Evolutionary conservation across 2,113 vertebrate species (phyloP).

Genomic region (Proteles cristata): DNA sequence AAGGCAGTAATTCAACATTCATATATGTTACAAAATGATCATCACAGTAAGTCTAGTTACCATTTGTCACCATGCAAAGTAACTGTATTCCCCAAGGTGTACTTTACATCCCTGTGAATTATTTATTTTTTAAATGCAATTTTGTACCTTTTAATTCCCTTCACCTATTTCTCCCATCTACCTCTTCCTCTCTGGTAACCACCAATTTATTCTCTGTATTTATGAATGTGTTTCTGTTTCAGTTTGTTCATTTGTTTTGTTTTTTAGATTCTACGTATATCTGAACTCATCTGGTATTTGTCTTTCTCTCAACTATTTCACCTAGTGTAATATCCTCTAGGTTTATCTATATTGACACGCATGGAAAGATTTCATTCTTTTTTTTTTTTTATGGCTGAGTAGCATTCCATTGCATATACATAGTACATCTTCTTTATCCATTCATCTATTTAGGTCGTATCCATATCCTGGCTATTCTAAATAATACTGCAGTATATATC

Average conservation of each 20-base stretch:
- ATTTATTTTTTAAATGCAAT: neutral
- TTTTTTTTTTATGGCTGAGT: neutral
- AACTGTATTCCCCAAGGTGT: neutral
- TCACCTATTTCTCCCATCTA: neutral
- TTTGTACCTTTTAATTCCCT: neutral
- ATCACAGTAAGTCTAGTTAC: neutral
- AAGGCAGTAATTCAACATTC: neutral
- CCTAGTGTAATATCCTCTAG: neutral
- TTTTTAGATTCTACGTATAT: neutral
- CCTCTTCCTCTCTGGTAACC: neutral
- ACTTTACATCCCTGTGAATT: neutral
- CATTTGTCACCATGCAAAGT: neutral
- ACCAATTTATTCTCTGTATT: neutral
- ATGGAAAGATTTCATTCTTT: neutral
- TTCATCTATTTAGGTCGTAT: neutral
- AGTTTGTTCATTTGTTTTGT: neutral
- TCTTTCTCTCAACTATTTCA: neutral
- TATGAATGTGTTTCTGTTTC: neutral
- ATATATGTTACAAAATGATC: neutral
- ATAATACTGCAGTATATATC: neutral
- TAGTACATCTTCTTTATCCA: neutral
- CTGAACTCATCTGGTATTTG: neutral
- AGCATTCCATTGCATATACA: neutral
- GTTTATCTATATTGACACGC: neutral
- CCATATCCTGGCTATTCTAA: neutral